Evolutionary conservation across 2,797 vertebrate genomes (phyloP), one percentile per base, ranked within the genome.

Genomic region (Xenops minutus): DNA sequence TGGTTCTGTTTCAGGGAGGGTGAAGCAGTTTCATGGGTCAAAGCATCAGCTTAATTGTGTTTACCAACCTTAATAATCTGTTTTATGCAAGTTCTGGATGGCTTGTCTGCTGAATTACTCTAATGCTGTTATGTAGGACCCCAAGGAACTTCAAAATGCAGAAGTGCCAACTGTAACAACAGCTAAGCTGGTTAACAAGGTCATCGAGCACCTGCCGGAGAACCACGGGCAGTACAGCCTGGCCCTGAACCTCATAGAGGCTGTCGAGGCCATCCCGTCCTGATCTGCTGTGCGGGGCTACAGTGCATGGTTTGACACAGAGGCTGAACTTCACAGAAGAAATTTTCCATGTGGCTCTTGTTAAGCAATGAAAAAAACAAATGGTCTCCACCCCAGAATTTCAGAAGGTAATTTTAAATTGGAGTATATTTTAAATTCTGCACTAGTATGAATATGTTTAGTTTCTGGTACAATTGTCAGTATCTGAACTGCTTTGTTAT

Each of bases 161-260:
- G 97, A 98, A 12, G 98, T 99, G 84, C 98, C 99, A 18, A 97
- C 99, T 89, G 58, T 97, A 29, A 97, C 98, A 54, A 99, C 98
- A 62, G 98, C 98, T 69, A 98, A 97, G 41, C 98, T 99, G 59
- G 98, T 99, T 17, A 97, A 98, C 88, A 99, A 97, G 67, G 98
- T 99, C 29, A 97, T 99, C 0, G 99, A 99, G 97, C 98, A 99
- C 77, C 97, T 99, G 43, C 99, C 99, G 0, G 99, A 99, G 95
- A 99, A 99, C 63, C 99, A 99, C 0, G 99, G 98, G 64, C 99
- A 99, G 97, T 99, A 99, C 85, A 98, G 97, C 92, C 96, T 99
- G 73, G 99, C 99, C 77, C 97, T 99, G 87, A 99, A 99, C 97
- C 99, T 99, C 7, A 97, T 99, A 12, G 99, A 99, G 93, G 98